Evolutionary conservation across 2,113 vertebrate species (phyloP).

Genomic region (Pitta sordida): DNA sequence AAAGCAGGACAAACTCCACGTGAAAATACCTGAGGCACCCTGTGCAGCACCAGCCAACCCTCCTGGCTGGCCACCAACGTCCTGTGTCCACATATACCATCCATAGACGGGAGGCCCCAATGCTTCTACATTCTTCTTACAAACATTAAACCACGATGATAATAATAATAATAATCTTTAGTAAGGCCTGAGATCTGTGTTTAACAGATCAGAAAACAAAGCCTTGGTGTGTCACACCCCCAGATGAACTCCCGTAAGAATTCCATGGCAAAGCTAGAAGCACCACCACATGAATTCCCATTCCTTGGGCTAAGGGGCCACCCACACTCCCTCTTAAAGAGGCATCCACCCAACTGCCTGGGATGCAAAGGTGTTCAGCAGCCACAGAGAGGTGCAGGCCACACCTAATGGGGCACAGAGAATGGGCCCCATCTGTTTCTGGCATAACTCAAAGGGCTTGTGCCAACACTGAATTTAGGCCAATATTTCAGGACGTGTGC

Average conservation of each 20-base stretch:
- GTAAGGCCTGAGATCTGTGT: neutral
- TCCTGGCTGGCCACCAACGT: neutral
- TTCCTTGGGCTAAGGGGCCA: neutral
- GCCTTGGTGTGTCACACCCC: neutral
- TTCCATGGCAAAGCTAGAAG: neutral
- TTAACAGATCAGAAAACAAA: neutral
- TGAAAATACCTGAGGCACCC: rapidly evolving
- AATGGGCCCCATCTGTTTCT: neutral
- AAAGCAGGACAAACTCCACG: neutral
- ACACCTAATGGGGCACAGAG: neutral
- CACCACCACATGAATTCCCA: too few relatives aligned
- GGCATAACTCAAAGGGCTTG: neutral
- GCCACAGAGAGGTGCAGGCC: neutral
- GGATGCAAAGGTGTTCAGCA: neutral
- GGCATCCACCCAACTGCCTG: neutral
- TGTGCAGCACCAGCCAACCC: rapidly evolving
- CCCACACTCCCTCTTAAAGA: neutral
- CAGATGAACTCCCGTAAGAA: neutral
- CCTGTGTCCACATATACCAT: neutral
- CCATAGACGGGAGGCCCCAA: neutral
- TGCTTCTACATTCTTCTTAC: neutral
- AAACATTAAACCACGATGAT: neutral
- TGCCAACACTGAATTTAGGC: neutral
- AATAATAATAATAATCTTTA: neutral
- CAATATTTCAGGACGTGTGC: neutral